Evolutionary conservation across 2,888 invertebrate species (phyloP).

Genomic region (Autographa gamma): DNA sequence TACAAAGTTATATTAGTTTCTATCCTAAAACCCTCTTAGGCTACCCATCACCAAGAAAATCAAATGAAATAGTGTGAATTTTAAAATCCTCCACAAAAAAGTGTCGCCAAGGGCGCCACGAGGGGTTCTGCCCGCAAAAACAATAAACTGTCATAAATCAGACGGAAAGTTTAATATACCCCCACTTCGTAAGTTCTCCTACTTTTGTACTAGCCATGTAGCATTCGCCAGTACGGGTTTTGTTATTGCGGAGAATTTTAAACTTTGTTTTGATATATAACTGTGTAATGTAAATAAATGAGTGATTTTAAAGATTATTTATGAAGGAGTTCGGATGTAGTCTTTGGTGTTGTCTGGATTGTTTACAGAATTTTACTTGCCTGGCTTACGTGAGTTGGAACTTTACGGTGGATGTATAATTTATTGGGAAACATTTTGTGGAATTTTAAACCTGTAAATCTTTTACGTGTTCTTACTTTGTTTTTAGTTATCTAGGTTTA

Average conservation of each 20-base stretch:
- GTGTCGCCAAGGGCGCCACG: constrained; percentile 61
- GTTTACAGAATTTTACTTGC: constrained; percentile 31
- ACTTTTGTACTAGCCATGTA: constrained; percentile 56
- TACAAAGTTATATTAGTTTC: constrained; percentile 7
- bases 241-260: constrained; percentile 60
- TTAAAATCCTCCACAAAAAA: constrained; percentile 52
- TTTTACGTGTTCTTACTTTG: background rate
- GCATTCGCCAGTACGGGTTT: constrained; percentile 49
- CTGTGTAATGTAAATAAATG: constrained; percentile 61
- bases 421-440: background rate
- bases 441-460: background rate
- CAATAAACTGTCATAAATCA: constrained; percentile 84
- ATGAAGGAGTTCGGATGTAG: constrained; percentile 39
- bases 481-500: background rate
- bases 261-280: constrained; percentile 59
- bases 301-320: constrained; percentile 56
- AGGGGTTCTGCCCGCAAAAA: constrained; percentile 67
- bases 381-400: constrained; percentile 10
- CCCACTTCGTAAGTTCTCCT: constrained; percentile 64
- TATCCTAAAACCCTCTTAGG: constrained; percentile 8
- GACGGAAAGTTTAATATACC: constrained; percentile 78
- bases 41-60: constrained; percentile 36
- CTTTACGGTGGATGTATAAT: background rate
- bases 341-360: constrained; percentile 16
- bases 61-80: constrained; percentile 41